Evolutionary conservation across 1,140 invertebrate species (phyloP).

Genomic region (Phortica variegata): DNA sequence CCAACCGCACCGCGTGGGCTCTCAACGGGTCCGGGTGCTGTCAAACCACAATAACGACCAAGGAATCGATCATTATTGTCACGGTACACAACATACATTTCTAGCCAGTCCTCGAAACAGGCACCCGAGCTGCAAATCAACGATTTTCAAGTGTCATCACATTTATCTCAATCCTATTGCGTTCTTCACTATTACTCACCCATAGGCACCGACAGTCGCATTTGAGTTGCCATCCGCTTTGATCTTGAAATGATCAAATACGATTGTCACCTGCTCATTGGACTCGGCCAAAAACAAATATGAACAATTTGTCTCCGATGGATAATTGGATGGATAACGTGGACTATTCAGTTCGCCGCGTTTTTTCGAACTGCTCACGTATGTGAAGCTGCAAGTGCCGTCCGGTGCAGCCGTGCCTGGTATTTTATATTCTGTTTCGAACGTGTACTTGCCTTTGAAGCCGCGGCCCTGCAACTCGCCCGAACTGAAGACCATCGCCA

Average conservation of each 20-base stretch:
- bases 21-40: slow-evolving; percentile 85
- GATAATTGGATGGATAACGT: slow-evolving; percentile 93
- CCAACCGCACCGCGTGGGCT: slow-evolving; percentile 81
- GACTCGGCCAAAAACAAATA: slow-evolving; percentile 83
- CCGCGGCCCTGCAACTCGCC: slow-evolving; percentile 84
- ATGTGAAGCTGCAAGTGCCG: slow-evolving; percentile 87
- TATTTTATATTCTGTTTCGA: slow-evolving; percentile 79
- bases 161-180: not conserved
- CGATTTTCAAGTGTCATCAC: not conserved
- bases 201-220: slow-evolving; percentile 64
- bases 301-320: slow-evolving; percentile 88
- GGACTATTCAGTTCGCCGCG: slow-evolving; percentile 93
- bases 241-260: slow-evolving; percentile 92
- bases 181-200: slow-evolving; percentile 58
- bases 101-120: slow-evolving; percentile 90
- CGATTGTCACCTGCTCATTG: slow-evolving; percentile 87
- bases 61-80: slow-evolving; percentile 78
- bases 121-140: slow-evolving; percentile 61
- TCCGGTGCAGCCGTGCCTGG: slow-evolving; percentile 91
- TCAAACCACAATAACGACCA: slow-evolving; percentile 81
- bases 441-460: slow-evolving; percentile 75
- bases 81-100: slow-evolving; percentile 84
- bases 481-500: slow-evolving; percentile 91
- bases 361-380: slow-evolving; percentile 81
- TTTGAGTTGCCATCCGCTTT: slow-evolving; percentile 66